Percentiles rank a stretch among this genome's conserved stretches.
phyloP scores from a whole-genome alignment of 2,888 invertebrate genomes.

The Arge pagana region DNA sequence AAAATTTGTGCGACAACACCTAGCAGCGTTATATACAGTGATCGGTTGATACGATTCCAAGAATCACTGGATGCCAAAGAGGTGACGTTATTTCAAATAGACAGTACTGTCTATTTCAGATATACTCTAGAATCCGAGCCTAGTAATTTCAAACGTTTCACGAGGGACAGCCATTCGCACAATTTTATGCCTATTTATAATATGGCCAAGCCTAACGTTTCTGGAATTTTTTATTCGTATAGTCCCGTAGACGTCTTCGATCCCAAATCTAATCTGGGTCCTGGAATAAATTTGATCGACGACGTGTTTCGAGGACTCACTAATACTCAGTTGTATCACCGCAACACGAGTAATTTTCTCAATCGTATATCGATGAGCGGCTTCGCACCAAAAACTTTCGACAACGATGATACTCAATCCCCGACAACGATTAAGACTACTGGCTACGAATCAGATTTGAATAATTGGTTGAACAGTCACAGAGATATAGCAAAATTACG shows the following conservation, averaged over 20 bases:
- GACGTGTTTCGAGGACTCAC: constrained; percentile 19
- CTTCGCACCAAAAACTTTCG: constrained; percentile 36
- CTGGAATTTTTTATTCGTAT: constrained; percentile 43
- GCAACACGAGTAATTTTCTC: constrained; percentile 33
- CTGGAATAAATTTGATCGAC: constrained; percentile 36
- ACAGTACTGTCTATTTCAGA: constrained; percentile 38
- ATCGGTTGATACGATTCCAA: constrained; percentile 44
- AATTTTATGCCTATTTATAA: constrained; percentile 47
- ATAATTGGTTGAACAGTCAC: constrained; percentile 39
- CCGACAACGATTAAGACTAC: constrained; percentile 32
- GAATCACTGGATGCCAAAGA: constrained; percentile 40
- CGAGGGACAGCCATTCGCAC: background rate
- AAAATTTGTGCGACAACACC: constrained; percentile 36
- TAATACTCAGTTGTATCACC: constrained; percentile 43
- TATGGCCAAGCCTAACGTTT: constrained; percentile 38
- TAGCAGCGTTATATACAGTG: constrained; percentile 45
- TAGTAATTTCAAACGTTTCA: constrained; percentile 13
- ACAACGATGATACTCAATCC: constrained; percentile 25
- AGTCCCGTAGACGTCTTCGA: constrained; percentile 36
- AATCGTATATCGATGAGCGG: constrained; percentile 41
- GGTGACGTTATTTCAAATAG: constrained; percentile 37
- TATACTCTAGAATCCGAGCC: constrained; percentile 21
- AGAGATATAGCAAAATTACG: constrained; percentile 27
- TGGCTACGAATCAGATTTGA: constrained; percentile 37
- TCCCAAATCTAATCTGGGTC: constrained; percentile 34